Percentiles rank a stretch among this genome's conserved stretches.
Conservation (phyloP, 2,888 invertebrate genomes). For the Ommatoiulus sabulosus region DNA sequence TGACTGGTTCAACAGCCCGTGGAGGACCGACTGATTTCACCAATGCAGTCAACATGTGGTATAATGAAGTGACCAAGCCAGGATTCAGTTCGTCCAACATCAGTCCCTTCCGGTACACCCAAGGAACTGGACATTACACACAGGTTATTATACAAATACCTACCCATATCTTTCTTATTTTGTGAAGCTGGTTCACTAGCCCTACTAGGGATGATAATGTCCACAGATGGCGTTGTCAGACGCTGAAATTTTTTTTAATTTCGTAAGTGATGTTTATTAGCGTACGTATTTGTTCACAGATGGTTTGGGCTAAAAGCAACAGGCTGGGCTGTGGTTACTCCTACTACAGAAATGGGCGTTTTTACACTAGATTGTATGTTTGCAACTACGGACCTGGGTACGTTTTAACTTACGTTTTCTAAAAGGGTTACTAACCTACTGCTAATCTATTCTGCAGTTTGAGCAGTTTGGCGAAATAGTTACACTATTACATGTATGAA, state of each 20-base stretch:
- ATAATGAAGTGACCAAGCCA: slow-evolving; percentile 56
- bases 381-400: slow-evolving; percentile 83
- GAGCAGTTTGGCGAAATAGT: too few species aligned
- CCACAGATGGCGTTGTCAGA: too few species aligned
- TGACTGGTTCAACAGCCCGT: neutral
- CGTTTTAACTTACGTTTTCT: too few species aligned
- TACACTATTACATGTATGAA: neutral
- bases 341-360: neutral
- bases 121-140: slow-evolving; percentile 67
- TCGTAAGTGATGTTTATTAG: neutral
- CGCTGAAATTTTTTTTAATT: neutral
- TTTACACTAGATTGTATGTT: slow-evolving; percentile 83
- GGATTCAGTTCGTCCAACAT: slow-evolving; percentile 49
- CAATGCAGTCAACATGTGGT: slow-evolving; percentile 55
- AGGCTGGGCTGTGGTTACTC: slow-evolving; percentile 51
- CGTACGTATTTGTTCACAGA: neutral
- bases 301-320: slow-evolving; percentile 52
- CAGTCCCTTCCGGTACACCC: slow-evolving; percentile 49
- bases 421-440: too few species aligned
- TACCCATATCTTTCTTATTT: too few species aligned
- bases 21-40: neutral
- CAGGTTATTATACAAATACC: slow-evolving; percentile 68
- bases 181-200: too few species aligned
- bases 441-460: too few species aligned
- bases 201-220: neutral